These are phyloP conservation scores for Philaethria dido DNA, from an alignment of 2,888 invertebrate genomes.

Conservation along the genomic window DNA sequence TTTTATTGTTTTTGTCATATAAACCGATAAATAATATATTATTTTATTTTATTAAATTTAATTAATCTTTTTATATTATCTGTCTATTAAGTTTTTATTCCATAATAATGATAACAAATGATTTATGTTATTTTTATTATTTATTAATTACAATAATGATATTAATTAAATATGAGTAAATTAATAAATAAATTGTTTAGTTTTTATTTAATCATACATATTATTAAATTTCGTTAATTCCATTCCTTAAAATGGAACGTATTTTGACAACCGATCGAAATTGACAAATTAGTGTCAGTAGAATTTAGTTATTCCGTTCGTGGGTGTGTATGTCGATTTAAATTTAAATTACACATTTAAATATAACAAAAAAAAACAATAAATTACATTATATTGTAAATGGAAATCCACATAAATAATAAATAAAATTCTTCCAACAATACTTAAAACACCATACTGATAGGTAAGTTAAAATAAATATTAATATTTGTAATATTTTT, in stretches of 20 bases:
- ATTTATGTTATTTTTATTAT: neutral
- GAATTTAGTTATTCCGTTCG: slow-evolving; percentile 62
- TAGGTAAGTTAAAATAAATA: slow-evolving; percentile 58
- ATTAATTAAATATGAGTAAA: neutral
- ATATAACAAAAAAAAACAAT: slow-evolving; percentile 24
- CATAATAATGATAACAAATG: too few species aligned
- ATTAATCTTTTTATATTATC: neutral
- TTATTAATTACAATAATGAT: neutral
- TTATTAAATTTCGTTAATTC: neutral
- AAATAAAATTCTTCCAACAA: slow-evolving; percentile 17
- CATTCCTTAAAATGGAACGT: slow-evolving; percentile 25
- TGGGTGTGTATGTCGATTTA: slow-evolving; percentile 54
- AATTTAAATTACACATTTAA: slow-evolving; percentile 27
- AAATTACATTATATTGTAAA: slow-evolving; percentile 33
- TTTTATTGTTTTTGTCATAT: neutral
- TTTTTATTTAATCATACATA: neutral
- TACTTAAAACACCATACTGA: slow-evolving; percentile 44
- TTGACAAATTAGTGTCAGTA: slow-evolving; percentile 50
- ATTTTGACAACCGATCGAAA: slow-evolving; percentile 46
- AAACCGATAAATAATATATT: neutral
- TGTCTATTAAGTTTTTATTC: neutral
- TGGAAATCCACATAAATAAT: slow-evolving; percentile 22
- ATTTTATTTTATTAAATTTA: neutral
- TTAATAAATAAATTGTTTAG: neutral
- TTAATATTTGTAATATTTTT: slow-evolving; percentile 32